These are phyloP conservation scores for Malthinus flaveolus DNA, from an alignment of 2,888 invertebrate genomes.

Conservation along the genomic window DNA sequence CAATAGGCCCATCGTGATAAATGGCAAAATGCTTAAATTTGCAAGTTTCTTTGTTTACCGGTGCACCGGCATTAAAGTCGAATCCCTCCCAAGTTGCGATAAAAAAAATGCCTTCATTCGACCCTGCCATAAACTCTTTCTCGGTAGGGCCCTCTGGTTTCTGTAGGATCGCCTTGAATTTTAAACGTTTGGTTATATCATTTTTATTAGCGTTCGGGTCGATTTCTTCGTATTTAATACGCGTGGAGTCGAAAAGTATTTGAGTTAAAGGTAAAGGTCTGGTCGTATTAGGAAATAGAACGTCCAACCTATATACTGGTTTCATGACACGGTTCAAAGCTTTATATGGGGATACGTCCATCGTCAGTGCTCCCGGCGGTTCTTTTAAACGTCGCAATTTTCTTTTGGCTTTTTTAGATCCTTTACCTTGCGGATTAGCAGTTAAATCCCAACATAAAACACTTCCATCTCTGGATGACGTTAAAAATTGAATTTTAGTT, in stretches of 20 bases:
- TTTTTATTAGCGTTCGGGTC: not conserved
- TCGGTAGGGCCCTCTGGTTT: constrained; percentile 13
- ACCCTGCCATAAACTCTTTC: constrained; percentile 40
- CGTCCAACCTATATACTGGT: constrained; percentile 63
- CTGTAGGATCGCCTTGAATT: constrained; percentile 24
- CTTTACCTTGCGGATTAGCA: not conserved
- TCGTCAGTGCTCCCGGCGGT: constrained; percentile 62
- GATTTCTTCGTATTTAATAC: constrained; percentile 49
- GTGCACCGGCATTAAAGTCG: constrained; percentile 62
- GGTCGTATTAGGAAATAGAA: constrained; percentile 46
- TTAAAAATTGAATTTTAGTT: constrained; percentile 64
- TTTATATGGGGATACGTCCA: constrained; percentile 64
- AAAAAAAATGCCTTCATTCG: constrained; percentile 45
- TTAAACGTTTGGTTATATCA: constrained; percentile 24
- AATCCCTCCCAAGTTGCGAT: constrained; percentile 67
- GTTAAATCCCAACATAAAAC: constrained; percentile 72
- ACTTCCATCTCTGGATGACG: constrained; percentile 68
- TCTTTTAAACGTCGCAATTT: constrained; percentile 55
- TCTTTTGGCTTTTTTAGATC: constrained; percentile 26
- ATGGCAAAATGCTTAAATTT: constrained; percentile 55
- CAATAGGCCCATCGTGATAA: constrained; percentile 74
- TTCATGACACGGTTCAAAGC: constrained; percentile 63
- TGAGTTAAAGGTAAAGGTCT: constrained; percentile 38
- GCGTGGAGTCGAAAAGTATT: constrained; percentile 53
- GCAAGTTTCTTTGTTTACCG: constrained; percentile 62